Conservation (phyloP, 2,888 invertebrate species). For the Hirtodrosophila trivittata region DNA sequence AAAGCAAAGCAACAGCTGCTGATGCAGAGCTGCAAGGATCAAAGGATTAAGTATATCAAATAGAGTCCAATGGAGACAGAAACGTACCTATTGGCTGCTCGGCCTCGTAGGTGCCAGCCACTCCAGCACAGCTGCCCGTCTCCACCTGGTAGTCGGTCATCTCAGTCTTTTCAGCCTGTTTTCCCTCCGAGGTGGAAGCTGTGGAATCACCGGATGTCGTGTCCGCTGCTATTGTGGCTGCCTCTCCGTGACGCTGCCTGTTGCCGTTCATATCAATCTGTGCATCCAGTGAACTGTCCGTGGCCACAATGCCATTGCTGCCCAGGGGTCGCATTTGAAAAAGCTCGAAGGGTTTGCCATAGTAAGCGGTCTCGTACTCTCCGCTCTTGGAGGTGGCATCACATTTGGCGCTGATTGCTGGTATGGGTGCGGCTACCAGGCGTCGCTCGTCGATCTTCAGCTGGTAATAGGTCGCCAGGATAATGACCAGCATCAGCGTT, state of each 20-base stretch:
- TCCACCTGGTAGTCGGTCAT: slow-evolving; percentile 76
- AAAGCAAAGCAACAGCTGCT: slow-evolving; percentile 88
- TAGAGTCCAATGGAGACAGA: no score
- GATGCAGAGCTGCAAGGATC: slow-evolving; percentile 71
- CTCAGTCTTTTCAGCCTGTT: slow-evolving; percentile 52
- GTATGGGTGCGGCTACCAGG: slow-evolving; percentile 59
- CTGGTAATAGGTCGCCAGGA: slow-evolving; percentile 88
- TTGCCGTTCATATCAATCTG: slow-evolving; percentile 79
- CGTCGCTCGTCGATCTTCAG: slow-evolving; percentile 83
- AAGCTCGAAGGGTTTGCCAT: slow-evolving; percentile 81
- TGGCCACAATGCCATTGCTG: slow-evolving; percentile 73
- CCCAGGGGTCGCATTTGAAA: slow-evolving; percentile 82
- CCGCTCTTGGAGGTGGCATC: slow-evolving; percentile 75
- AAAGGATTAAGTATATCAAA: background rate
- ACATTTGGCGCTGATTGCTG: slow-evolving; percentile 76
- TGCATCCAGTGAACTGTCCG: slow-evolving; percentile 55
- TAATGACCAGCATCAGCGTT: slow-evolving; percentile 80
- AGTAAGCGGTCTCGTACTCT: slow-evolving; percentile 61
- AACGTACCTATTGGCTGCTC: slow-evolving; percentile 78
- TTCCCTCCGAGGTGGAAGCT: slow-evolving; percentile 41
- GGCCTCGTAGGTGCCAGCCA: slow-evolving; percentile 72
- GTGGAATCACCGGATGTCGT: slow-evolving; percentile 19
- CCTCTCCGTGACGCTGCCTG: slow-evolving; percentile 47
- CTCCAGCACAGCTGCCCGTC: slow-evolving; percentile 66
- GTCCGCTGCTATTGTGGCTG: slow-evolving; percentile 9